phyloP scores from a whole-genome alignment of 1,140 invertebrate species.

The Aethina tumida region DNA sequence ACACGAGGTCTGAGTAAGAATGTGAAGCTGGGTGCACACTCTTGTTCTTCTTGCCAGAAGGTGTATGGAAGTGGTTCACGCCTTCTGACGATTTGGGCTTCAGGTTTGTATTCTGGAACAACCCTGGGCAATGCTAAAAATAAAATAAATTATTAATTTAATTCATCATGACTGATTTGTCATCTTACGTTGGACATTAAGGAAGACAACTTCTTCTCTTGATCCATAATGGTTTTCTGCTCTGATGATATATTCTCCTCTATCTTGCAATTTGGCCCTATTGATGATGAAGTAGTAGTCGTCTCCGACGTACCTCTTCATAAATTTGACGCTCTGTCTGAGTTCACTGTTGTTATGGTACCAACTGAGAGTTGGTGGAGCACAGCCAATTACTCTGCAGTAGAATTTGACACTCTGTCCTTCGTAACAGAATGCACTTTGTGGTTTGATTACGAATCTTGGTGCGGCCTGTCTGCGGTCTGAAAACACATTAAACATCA shows the following conservation, averaged over 20 bases:
- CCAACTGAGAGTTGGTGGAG: conserved; percentile 92
- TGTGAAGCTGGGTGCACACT: conserved; percentile 87
- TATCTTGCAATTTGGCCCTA: conserved; percentile 85
- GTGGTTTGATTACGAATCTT: conserved; percentile 92
- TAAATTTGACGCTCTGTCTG: conserved; percentile 97
- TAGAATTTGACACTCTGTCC: conserved; percentile 96
- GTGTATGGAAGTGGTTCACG: conserved; percentile 74
- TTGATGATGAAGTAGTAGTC: conserved; percentile 98
- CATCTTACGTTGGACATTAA: conserved; percentile 89
- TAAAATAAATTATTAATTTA: conserved; percentile 12
- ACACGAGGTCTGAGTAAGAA: conserved; percentile 95
- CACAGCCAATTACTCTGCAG: conserved; percentile 90
- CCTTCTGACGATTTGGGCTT: conserved; percentile 58
- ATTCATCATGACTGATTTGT: conserved; percentile 8
- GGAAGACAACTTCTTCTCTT: conserved; percentile 91
- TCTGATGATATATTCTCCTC: conserved; percentile 93
- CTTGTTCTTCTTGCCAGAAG: conserved; percentile 81
- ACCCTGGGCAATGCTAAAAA: conserved; percentile 68
- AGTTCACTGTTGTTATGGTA: conserved; percentile 86
- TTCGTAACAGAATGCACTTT: conserved; percentile 91
- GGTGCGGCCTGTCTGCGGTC: conserved; percentile 96
- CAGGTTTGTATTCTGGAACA: conserved; percentile 65
- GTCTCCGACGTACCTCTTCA: conserved; percentile 94
- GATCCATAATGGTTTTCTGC: conserved; percentile 97
- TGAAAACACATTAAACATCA: conserved; percentile 33